Base-by-base conservation (phyloP, 23 tunicate genomes). In the Styela clava region DNA sequence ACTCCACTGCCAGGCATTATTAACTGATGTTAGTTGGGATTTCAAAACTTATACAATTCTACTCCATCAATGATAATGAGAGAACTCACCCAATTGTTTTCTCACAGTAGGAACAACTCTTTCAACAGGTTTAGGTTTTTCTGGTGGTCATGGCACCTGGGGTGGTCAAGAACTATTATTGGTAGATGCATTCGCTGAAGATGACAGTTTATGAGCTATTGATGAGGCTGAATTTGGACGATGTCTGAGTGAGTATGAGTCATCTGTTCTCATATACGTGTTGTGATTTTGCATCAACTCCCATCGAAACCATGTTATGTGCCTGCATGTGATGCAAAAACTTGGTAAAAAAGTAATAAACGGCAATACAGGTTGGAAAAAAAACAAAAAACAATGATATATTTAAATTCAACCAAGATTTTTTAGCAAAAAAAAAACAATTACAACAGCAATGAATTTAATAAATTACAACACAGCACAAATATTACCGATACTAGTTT, bases 91-190 rank as follows among this genome's bases (percentile, higher is more conserved):
- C 32, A 74, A 36, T 21, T 44, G 80, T 74, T 74, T 74, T n/a
- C 80, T 37, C 16, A 74, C 35, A 19, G 64, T 3, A 34, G 80
- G 80, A 16, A 24, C 28, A 27, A 7, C 7, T 51, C 52, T 37
- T 22, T 74, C 80, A 2, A 12, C 35, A 19, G 80, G 80, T 36
- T 74, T 74, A 3, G 80, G 80, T 28, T 51, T 51, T 2, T 51
- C 77, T 16, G 92, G 92, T 2, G 92, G 92, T 33, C 92, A 68
- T 34, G 92, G 92, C 3, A 83, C 87, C 3, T 85, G 83, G 19
- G 92, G 92, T 32, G 92, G 92, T 19, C 86, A 67, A 24, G 81
- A 78, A 62, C 70, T 29, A 73, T 64, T 73, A 2, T 74, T 22
- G 23, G 64, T 35, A 61, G 83, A 63, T 68, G 35, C n/a, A n/a